Conservation (phyloP, 2,113 vertebrate genomes). For the Copsychus sechellarum region DNA sequence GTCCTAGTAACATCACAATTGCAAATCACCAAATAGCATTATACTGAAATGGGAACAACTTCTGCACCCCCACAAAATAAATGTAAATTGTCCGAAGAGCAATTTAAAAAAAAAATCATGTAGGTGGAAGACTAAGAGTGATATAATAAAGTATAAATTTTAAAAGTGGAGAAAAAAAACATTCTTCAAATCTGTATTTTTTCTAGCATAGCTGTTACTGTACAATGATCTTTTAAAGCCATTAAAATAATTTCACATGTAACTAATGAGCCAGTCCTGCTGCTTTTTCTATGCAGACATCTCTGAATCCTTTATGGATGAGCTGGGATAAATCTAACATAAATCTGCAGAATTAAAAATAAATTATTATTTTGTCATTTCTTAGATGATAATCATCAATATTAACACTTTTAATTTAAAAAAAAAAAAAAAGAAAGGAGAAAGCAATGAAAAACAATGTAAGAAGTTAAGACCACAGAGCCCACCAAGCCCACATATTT, state of each 20-base stretch:
- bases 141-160: slow-evolving; percentile 1
- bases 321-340: neutral
- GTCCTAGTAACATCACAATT: slow-evolving; percentile 7
- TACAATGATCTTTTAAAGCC: neutral
- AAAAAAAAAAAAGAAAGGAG: neutral
- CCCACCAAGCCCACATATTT: neutral
- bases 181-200: slow-evolving; percentile 16
- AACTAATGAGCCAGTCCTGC: neutral
- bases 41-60: slow-evolving; percentile 2
- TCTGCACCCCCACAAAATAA: slow-evolving; percentile 6
- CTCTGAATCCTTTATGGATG: neutral
- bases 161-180: neutral
- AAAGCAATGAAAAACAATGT: neutral
- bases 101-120: neutral
- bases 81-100: neutral
- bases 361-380: neutral
- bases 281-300: neutral
- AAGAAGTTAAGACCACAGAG: neutral
- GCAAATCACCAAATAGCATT: slow-evolving; percentile 18
- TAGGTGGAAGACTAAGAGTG: neutral
- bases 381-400: neutral
- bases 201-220: neutral
- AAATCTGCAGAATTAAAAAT: neutral
- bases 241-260: slow-evolving; percentile 12
- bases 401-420: neutral